phyloP scores from a whole-genome alignment of 2,113 vertebrate species.

The Ancistrus triradiatus region DNA sequence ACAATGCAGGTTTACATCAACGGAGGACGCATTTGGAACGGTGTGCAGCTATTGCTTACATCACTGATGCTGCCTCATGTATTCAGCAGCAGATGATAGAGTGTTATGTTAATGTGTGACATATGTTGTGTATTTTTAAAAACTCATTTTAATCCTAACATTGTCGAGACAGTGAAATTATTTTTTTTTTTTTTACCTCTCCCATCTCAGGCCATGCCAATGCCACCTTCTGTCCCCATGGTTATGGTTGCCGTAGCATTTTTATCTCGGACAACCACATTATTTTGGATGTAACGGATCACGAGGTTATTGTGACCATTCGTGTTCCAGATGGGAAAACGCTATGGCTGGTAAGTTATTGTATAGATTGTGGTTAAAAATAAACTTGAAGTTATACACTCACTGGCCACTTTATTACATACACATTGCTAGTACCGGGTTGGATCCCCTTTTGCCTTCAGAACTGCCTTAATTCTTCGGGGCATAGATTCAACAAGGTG shows the following conservation, averaged over 20 bases:
- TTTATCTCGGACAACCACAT: slow-evolving; percentile 82
- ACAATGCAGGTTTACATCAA: slow-evolving; percentile 80
- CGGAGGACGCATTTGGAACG: slow-evolving; percentile 86
- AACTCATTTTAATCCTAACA: too few species aligned
- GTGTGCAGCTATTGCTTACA: slow-evolving; percentile 59
- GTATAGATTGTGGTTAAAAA: too few species aligned
- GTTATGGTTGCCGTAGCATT: slow-evolving; percentile 82
- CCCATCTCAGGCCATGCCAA: slow-evolving; percentile 76
- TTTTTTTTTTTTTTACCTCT: not conserved
- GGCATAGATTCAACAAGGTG: too few species aligned
- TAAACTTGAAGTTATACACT: too few species aligned
- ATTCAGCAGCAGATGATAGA: not conserved
- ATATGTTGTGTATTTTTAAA: too few species aligned
- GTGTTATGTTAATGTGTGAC: too few species aligned
- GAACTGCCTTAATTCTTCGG: too few species aligned
- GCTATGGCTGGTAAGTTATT: slow-evolving; percentile 91
- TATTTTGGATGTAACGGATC: slow-evolving; percentile 84
- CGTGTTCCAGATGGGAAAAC: slow-evolving; percentile 79
- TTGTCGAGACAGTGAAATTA: not conserved
- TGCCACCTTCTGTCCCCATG: slow-evolving; percentile 87
- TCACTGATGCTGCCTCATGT: not conserved
- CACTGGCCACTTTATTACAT: too few species aligned
- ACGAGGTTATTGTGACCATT: slow-evolving; percentile 79
- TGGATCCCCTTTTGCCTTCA: too few species aligned
- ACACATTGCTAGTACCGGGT: too few species aligned